These are phyloP conservation scores for Meleagris gallopavo DNA, from an alignment of 2,113 vertebrate species.

Conservation along the genomic window DNA sequence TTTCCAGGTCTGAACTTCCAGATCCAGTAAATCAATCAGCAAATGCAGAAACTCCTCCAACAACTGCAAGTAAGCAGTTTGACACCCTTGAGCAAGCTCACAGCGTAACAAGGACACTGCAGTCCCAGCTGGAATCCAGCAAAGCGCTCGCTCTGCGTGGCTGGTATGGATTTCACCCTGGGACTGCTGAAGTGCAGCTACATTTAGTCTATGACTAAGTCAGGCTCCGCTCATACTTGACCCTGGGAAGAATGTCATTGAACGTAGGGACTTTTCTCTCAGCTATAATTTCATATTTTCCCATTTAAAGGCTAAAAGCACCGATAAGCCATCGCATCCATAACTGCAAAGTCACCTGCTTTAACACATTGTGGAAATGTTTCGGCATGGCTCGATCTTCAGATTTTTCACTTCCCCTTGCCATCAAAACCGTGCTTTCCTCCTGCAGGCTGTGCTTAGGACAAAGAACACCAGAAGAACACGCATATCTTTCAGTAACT, in stretches of 20 bases:
- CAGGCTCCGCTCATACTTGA: conserved; percentile 38
- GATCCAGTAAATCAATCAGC: conserved; percentile 74
- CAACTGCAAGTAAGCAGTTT: conserved; percentile 60
- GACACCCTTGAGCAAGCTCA: neutral
- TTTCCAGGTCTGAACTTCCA: conserved; percentile 77
- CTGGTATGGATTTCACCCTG: neutral
- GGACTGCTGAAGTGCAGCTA: conserved; percentile 32
- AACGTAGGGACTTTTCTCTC: conserved; percentile 25
- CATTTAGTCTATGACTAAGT: conserved; percentile 47
- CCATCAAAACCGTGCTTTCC: neutral
- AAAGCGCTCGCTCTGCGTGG: conserved; percentile 6
- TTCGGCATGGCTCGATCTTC: neutral
- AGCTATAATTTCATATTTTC: neutral
- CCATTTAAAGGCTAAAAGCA: neutral
- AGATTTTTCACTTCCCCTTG: neutral
- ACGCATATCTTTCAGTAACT: neutral
- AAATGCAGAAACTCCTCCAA: neutral
- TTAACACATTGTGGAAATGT: neutral
- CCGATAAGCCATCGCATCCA: neutral
- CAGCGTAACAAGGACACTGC: conserved; percentile 43
- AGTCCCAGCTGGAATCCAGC: conserved; percentile 16
- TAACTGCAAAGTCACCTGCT: neutral
- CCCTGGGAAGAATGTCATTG: conserved; percentile 44
- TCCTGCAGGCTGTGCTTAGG: neutral
- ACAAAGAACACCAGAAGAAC: neutral